Percentiles rank a stretch among this genome's conserved stretches.
phyloP scores from a whole-genome alignment of 2,888 invertebrate species.

The Hyposoter didymator region DNA sequence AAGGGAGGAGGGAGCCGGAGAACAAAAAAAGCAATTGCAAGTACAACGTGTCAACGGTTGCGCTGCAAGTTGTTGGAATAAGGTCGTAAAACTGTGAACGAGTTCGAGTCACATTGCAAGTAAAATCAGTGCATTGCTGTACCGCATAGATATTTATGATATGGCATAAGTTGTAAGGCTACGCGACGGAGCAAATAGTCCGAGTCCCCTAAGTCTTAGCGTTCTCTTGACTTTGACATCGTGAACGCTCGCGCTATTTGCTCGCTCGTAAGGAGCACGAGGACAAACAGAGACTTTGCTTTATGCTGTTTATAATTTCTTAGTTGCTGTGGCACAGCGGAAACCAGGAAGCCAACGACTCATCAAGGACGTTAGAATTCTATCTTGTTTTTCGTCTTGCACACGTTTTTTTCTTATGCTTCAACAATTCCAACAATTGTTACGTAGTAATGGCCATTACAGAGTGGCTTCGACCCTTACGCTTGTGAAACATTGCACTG shows the following conservation, averaged over 20 bases:
- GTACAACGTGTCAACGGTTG: slow-evolving; percentile 39
- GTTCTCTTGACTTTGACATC: slow-evolving; percentile 81
- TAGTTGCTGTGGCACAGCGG: slow-evolving; percentile 73
- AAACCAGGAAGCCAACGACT: slow-evolving; percentile 77
- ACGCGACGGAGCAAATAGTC: slow-evolving; percentile 32
- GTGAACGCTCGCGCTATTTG: slow-evolving; percentile 67
- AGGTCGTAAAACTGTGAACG: slow-evolving; percentile 56
- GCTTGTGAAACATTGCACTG: too few relatives aligned
- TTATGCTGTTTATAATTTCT: slow-evolving; percentile 52
- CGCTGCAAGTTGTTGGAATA: slow-evolving; percentile 44
- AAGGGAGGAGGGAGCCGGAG: not conserved
- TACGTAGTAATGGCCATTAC: not conserved
- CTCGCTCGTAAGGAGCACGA: slow-evolving; percentile 76
- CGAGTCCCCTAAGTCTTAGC: slow-evolving; percentile 46
- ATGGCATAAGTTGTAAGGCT: slow-evolving; percentile 17
- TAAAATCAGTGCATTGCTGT: slow-evolving; percentile 18
- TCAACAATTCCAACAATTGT: not conserved
- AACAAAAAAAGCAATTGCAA: not conserved
- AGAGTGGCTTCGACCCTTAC: not conserved
- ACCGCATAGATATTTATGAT: slow-evolving; percentile 31
- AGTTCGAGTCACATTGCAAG: slow-evolving; percentile 35
- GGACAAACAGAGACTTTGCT: slow-evolving; percentile 70
- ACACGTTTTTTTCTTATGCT: not conserved
- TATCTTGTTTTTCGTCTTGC: slow-evolving; percentile 51
- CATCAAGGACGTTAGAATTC: slow-evolving; percentile 73